Conservation (phyloP, 2,113 vertebrate genomes). For the Eptesicus fuscus region DNA sequence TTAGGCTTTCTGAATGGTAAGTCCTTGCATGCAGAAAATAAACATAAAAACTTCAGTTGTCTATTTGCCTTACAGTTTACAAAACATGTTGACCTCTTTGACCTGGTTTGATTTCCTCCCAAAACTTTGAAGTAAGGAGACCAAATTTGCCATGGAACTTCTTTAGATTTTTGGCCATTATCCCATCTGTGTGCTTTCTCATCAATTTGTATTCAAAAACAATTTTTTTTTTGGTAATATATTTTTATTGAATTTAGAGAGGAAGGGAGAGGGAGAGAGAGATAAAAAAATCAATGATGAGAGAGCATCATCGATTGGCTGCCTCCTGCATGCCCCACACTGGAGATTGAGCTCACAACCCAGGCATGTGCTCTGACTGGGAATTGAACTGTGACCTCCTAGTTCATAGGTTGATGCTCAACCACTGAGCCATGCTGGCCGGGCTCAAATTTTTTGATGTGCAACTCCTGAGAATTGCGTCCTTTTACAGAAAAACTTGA, state of each 20-base stretch:
- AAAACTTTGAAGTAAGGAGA: not conserved
- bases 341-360: too few species aligned
- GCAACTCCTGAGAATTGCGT: not conserved
- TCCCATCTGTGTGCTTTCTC: not conserved
- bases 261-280: too few species aligned
- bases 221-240: too few species aligned
- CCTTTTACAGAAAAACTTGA: not conserved
- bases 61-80: not conserved
- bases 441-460: not conserved
- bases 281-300: too few species aligned
- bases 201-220: conserved; percentile 20
- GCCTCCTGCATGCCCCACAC: too few species aligned
- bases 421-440: too few species aligned
- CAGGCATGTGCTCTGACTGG: too few species aligned
- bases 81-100: not conserved
- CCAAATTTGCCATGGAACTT: not conserved
- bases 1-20: not conserved
- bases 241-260: too few species aligned
- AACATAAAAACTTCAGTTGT: not conserved
- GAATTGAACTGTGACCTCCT: too few species aligned
- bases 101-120: not conserved
- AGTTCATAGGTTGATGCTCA: too few species aligned
- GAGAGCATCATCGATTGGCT: too few species aligned
- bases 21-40: not conserved
- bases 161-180: not conserved